phyloP scores from a whole-genome alignment of 2,797 vertebrate species.

The Mallotus villosus region DNA sequence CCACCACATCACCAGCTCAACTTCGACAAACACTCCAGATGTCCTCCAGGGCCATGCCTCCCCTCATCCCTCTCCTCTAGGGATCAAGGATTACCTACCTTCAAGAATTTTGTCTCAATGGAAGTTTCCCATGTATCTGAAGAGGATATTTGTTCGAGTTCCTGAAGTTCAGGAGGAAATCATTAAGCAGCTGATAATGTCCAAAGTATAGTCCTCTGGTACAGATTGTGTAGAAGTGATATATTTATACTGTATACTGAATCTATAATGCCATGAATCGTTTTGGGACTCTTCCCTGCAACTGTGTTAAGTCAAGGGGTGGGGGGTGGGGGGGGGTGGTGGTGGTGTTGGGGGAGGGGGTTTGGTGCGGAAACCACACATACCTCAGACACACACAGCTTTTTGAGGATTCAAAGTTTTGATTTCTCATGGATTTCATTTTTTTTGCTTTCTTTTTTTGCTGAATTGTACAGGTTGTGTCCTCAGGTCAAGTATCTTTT shows the following conservation, averaged over 20 bases:
- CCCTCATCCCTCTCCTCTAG: not conserved
- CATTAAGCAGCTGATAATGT: conserved; percentile 8
- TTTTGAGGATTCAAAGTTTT: conserved; percentile 33
- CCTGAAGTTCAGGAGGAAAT: not conserved
- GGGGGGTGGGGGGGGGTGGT: not conserved
- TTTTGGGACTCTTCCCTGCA: not conserved
- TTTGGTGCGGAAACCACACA: conserved; percentile 53
- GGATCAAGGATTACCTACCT: conserved; percentile 6
- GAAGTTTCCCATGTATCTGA: not conserved
- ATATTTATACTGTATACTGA: conserved; percentile 16
- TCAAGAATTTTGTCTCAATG: conserved; percentile 3
- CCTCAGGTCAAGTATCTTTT: conserved; percentile 11
- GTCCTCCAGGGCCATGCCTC: conserved; percentile 24
- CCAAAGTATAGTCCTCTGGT: conserved; percentile 1
- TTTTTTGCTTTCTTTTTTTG: conserved; percentile 7
- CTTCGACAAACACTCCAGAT: conserved; percentile 15
- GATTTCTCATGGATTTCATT: conserved; percentile 25
- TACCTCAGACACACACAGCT: conserved; percentile 65
- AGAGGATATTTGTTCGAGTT: conserved; percentile 10
- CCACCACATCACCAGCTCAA: not conserved
- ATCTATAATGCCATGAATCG: not conserved
- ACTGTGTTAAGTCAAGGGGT: not conserved
- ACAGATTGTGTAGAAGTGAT: conserved; percentile 21
- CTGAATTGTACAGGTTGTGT: conserved; percentile 32
- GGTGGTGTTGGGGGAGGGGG: not conserved